phyloP scores from a whole-genome alignment of 2,797 vertebrate species.

The Sebastes oblongus region DNA sequence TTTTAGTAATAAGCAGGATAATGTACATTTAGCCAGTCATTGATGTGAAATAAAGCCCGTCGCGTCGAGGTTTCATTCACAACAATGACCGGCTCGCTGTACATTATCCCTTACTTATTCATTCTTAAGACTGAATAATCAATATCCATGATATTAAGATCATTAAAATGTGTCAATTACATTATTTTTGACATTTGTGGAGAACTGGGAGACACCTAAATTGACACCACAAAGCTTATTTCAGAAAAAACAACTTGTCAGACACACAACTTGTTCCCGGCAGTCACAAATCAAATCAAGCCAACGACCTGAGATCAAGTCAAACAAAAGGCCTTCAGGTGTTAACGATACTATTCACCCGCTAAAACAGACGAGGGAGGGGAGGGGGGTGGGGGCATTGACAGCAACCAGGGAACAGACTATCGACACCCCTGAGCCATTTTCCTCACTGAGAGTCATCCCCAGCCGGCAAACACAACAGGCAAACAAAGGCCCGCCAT shows the following conservation, averaged over 20 bases:
- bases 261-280: conserved; percentile 37
- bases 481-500: conserved; percentile 72
- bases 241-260: conserved; percentile 40
- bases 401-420: conserved; percentile 48
- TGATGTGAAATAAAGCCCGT: too few species aligned
- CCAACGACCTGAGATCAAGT: conserved; percentile 21
- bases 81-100: too few species aligned
- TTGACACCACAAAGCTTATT: background rate
- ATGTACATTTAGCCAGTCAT: too few species aligned
- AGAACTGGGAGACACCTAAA: background rate
- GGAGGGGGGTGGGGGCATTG: conserved; percentile 18
- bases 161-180: background rate
- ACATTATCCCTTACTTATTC: too few species aligned
- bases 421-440: conserved; percentile 73
- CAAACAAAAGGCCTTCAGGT: conserved; percentile 64
- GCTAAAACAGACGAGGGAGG: conserved; percentile 42
- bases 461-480: conserved; percentile 71
- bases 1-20: rapidly evolving
- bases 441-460: conserved; percentile 62
- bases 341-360: conserved; percentile 55
- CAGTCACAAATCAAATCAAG: conserved; percentile 64
- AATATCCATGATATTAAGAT: background rate
- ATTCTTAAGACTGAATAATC: background rate
- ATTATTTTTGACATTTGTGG: background rate
- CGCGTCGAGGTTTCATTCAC: too few species aligned